Evolutionary conservation across 2,797 vertebrate genomes (phyloP).

Genomic region (Valencia hispanica): DNA sequence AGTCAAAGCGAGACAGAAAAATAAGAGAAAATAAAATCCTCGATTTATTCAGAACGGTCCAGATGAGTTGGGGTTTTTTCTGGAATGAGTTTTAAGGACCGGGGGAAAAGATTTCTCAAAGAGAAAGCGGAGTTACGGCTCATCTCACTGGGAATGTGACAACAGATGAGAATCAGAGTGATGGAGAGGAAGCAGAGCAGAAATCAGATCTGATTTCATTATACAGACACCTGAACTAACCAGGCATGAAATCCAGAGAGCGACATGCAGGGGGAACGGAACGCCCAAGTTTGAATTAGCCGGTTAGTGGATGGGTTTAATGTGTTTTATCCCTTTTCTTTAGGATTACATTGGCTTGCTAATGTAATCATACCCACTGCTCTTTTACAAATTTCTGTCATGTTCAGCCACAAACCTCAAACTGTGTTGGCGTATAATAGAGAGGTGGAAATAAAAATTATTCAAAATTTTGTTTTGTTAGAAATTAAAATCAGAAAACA

Average conservation of each 20-base stretch:
- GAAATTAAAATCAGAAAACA: too few relatives aligned
- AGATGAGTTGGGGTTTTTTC: neutral
- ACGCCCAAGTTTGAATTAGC: neutral
- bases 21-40: neutral
- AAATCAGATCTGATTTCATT: slow-evolving; percentile 38
- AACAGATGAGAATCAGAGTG: slow-evolving; percentile 9
- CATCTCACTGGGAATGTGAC: slow-evolving; percentile 36
- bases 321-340: neutral
- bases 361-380: neutral
- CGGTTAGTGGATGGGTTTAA: neutral
- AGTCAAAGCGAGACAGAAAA: neutral
- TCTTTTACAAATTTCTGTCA: neutral
- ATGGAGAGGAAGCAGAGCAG: slow-evolving; percentile 5
- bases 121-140: slow-evolving; percentile 25
- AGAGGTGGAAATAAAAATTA: neutral
- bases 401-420: neutral
- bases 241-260: slow-evolving; percentile 41
- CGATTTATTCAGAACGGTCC: neutral
- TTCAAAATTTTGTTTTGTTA: too few relatives aligned
- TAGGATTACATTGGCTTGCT: neutral
- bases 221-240: slow-evolving; percentile 28
- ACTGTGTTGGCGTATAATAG: neutral
- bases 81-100: slow-evolving; percentile 3
- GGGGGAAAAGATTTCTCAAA: slow-evolving; percentile 14
- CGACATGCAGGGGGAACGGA: neutral